Percentiles rank a stretch among this genome's conserved stretches.
phyloP scores from a whole-genome alignment of 2,113 vertebrate species.

The Anas platyrhynchos region DNA sequence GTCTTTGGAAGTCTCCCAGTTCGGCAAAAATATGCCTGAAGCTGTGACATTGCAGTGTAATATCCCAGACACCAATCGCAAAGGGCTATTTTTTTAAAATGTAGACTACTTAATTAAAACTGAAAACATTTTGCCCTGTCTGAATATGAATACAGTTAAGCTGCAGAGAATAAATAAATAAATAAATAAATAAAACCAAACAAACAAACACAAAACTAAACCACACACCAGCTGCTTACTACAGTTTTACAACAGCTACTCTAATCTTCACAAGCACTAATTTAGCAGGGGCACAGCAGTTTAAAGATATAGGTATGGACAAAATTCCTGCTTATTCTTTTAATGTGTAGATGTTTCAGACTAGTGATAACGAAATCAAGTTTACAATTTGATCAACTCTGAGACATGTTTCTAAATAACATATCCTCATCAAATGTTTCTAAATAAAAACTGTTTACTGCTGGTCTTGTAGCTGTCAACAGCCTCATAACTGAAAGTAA shows the following conservation, averaged over 20 bases:
- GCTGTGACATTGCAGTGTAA: neutral
- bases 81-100: neutral
- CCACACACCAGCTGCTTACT: neutral
- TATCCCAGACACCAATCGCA: neutral
- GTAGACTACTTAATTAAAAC: neutral
- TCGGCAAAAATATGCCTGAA: neutral
- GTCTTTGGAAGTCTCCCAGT: neutral
- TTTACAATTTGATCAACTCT: neutral
- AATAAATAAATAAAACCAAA: neutral
- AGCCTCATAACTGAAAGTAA: conserved; percentile 5
- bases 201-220: too few relatives aligned
- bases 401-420: neutral
- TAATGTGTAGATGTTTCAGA: neutral
- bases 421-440: neutral
- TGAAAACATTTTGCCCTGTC: neutral
- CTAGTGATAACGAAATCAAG: neutral
- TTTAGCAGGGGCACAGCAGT: neutral
- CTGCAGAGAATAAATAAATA: neutral
- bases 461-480: neutral
- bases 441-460: conserved; percentile 9
- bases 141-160: neutral
- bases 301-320: neutral
- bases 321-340: neutral
- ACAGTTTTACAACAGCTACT: neutral
- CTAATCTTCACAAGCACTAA: neutral